Conservation (phyloP, 2,888 invertebrate species). For the Lathronympha strigana region DNA sequence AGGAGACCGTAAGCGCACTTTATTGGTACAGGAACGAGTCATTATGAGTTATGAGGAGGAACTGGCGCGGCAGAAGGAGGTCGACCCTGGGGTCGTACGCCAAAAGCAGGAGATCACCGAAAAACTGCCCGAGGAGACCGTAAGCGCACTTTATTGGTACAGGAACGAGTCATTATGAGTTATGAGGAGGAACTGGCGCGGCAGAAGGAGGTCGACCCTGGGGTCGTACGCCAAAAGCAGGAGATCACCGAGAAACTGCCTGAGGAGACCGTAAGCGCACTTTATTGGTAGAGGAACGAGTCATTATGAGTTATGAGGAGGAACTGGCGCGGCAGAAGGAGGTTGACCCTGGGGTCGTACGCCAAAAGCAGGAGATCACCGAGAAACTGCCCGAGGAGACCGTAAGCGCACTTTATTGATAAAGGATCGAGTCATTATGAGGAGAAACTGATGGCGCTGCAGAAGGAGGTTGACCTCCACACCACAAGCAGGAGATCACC, state of each 20-base stretch:
- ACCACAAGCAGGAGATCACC: constrained; percentile 58
- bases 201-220: constrained; percentile 55
- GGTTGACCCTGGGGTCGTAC: constrained; percentile 50
- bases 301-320: constrained; percentile 70
- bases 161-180: constrained; percentile 70
- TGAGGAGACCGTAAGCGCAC: constrained; percentile 71
- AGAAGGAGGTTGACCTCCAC: constrained; percentile 51
- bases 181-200: constrained; percentile 67
- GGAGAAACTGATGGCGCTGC: constrained; percentile 60
- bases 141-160: constrained; percentile 60
- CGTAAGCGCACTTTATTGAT: constrained; percentile 58
- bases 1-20: constrained; percentile 71
- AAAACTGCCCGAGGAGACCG: constrained; percentile 79
- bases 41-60: constrained; percentile 72
- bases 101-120: constrained; percentile 62
- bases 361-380: constrained; percentile 58
- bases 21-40: constrained; percentile 74
- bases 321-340: constrained; percentile 59
- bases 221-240: constrained; percentile 51
- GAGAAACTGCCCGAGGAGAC: constrained; percentile 80
- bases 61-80: constrained; percentile 53
- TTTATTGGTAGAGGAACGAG: constrained; percentile 74
- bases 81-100: constrained; percentile 53
- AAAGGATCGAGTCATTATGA: constrained; percentile 71
- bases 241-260: constrained; percentile 74